Percentiles rank a stretch among this genome's conserved stretches.
Conservation (phyloP, 2,888 invertebrate genomes). For the Magallana nippona region DNA sequence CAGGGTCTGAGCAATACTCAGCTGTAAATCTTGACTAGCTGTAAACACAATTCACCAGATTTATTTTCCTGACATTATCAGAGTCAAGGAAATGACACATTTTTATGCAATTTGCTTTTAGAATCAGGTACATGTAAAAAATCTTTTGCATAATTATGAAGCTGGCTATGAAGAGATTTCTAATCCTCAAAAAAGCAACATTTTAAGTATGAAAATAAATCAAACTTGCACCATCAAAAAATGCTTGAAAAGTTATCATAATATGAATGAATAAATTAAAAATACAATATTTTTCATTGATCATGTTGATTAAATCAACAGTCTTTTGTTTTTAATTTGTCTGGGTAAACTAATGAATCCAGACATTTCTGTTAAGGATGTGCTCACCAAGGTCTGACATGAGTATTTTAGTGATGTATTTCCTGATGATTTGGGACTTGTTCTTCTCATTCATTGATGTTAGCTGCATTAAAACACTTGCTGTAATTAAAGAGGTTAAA, state of each 20-base stretch:
- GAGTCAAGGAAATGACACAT: neutral
- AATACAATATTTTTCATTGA: neutral
- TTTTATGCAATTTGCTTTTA: too few relatives aligned
- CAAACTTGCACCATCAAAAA: too few relatives aligned
- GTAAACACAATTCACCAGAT: neutral
- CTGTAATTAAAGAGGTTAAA: neutral
- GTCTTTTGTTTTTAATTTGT: too few relatives aligned
- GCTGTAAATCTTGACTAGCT: slow-evolving; percentile 45
- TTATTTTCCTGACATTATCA: too few relatives aligned
- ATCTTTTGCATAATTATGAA: too few relatives aligned
- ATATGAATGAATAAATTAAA: too few relatives aligned
- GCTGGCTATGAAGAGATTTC: too few relatives aligned
- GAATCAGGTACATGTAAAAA: too few relatives aligned
- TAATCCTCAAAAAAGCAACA: too few relatives aligned
- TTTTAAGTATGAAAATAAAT: too few relatives aligned
- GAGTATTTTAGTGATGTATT: slow-evolving; percentile 15
- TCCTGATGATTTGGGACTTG: slow-evolving; percentile 19
- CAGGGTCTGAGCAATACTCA: slow-evolving; percentile 47
- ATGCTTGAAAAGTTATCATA: too few relatives aligned
- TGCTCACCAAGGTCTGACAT: neutral
- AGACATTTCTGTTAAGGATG: neutral
- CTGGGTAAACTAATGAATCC: neutral
- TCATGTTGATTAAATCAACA: too few relatives aligned
- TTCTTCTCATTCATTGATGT: neutral
- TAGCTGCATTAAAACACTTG: neutral